These are phyloP conservation scores for human DNA, from an alignment of 2,113 vertebrate species.

Conservation along the genomic window GRCh38 chr7:54753501-54754000, in stretches of 20 bases:
- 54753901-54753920: not conserved
- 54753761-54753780: not conserved
- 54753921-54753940: not conserved
- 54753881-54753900: not conserved
- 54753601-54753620: not conserved
- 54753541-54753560: not conserved
- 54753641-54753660: conserved; percentile 8
- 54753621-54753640: not conserved
- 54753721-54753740: not conserved
- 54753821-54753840: not conserved
- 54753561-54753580: not conserved
- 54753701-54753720: not conserved
- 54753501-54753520: not conserved
- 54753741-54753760: not conserved
- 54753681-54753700: not conserved
- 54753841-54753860: not conserved
- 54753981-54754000: not conserved
- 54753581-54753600: not conserved
- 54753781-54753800: not conserved
- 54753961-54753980: not conserved
- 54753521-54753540: not conserved
- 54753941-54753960: not conserved
- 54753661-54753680: not conserved
- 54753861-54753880: not conserved
- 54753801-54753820: fast-evolving